Percentiles rank a stretch among this genome's conserved stretches.
Evolutionary conservation across 1,140 invertebrate genomes (phyloP).

Genomic region (Papilio aristodemus): DNA sequence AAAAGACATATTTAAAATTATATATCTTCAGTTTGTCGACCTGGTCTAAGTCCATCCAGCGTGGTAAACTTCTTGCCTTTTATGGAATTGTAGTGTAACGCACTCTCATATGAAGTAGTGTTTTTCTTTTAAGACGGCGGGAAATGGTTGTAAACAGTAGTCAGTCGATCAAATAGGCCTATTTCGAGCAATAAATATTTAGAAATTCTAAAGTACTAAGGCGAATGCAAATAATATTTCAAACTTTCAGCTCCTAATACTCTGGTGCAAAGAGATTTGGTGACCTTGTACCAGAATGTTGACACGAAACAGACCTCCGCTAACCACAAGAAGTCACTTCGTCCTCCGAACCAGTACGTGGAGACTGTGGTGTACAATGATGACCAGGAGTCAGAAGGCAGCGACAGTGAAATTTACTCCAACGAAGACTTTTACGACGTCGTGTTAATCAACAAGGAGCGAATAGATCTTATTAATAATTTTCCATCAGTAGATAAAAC

Average conservation of each 20-base stretch:
- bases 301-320: constrained; percentile 48
- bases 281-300: constrained; percentile 67
- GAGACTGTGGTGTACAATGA: constrained; percentile 67
- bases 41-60: too few relatives aligned
- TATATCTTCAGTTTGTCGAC: too few relatives aligned
- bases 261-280: constrained; percentile 56
- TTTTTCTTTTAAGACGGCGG: too few relatives aligned
- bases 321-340: background rate
- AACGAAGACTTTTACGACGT: constrained; percentile 60
- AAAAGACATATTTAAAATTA: background rate
- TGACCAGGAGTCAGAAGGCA: constrained; percentile 59
- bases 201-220: too few relatives aligned
- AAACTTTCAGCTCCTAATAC: constrained; percentile 29
- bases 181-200: too few relatives aligned
- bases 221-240: too few relatives aligned
- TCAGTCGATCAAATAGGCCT: too few relatives aligned
- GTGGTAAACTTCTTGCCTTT: too few relatives aligned
- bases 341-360: constrained; percentile 60
- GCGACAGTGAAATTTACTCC: constrained; percentile 61
- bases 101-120: too few relatives aligned
- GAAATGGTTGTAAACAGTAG: too few relatives aligned
- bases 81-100: too few relatives aligned
- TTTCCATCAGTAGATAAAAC: constrained; percentile 49
- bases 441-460: constrained; percentile 58
- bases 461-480: constrained; percentile 56